Evolutionary conservation across 2,113 vertebrate species (phyloP), one percentile per base, ranked within the genome.

Genomic region (Etheostoma cragini): DNA sequence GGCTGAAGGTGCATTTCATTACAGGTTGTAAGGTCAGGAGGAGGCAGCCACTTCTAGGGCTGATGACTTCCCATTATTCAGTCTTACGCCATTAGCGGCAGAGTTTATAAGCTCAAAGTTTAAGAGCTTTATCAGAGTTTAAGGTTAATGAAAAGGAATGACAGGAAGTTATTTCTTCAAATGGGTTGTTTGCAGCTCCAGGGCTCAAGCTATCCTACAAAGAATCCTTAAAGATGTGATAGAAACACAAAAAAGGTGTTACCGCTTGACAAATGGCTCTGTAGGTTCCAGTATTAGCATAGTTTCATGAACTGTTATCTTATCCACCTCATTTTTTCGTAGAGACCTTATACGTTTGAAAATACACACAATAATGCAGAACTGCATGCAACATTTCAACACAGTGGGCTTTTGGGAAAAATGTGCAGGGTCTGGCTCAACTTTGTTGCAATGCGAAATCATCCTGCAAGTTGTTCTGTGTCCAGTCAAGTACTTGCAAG

Each of bases 21-120:
- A 63, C 80, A 86, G 77, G 26, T 81, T 86, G 38, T 78, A 73
- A 81, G 76, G 83, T 84, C 78, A 77, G 72, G 61, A 84, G 63
- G 81, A 65, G 58, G 69, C 80, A 53, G 56, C 4, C 58, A 67
- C 87, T 78, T 78, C 61, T 33, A 58, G 63, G 33, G 26, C 72
- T 50, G 75, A 86, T 5, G 47, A 82, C 73, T 85, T 79, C 71
- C 83, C 80, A 80, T 89, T 80, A 80, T 82, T 87, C 72, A 82
- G 45, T 79, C 63, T 58, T 53, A 75, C 68, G 33, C 64, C 80
- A 82, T 91, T 86, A 87, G 70, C 82, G 15, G 47, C 73, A 81
- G 61, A 76, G 68, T 63, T 84, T 87, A 87, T 83, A 83, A 87
- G 66, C 66, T 50, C 47, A 49, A 38, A 52, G 56, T 88, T 86